Percentiles rank a stretch among this genome's conserved stretches.
Evolutionary conservation across 2,888 invertebrate species (phyloP).

Genomic region (Copidosoma aretas): DNA sequence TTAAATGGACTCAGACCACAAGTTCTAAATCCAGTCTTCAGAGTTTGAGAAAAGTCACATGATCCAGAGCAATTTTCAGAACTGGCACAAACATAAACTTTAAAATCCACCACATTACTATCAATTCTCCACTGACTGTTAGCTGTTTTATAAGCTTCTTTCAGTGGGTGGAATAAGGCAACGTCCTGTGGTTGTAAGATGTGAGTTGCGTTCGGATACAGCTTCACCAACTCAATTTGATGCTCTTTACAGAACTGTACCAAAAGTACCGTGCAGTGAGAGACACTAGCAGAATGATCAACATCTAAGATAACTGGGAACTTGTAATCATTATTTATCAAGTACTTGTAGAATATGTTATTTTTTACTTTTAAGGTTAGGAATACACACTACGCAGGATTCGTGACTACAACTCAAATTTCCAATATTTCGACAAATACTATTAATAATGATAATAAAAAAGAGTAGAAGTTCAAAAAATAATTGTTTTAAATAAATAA

Average conservation of each 20-base stretch:
- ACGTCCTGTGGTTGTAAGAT: conserved; percentile 15
- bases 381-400: background rate
- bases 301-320: conserved; percentile 45
- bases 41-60: conserved; percentile 1
- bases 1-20: background rate
- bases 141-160: background rate
- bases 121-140: conserved; percentile 5
- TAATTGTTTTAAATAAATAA: too few species aligned
- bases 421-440: too few species aligned
- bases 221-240: conserved; percentile 10
- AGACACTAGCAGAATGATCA: conserved; percentile 46
- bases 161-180: conserved; percentile 13
- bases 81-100: conserved; percentile 11
- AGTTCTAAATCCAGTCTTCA: background rate
- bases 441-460: conserved; percentile 9
- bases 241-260: conserved; percentile 42
- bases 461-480: too few species aligned
- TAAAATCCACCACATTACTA: conserved; percentile 3
- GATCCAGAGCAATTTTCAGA: conserved; percentile 5
- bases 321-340: background rate
- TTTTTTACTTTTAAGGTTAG: too few species aligned
- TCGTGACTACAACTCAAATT: background rate
- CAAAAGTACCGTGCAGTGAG: conserved; percentile 44
- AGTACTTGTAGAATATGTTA: conserved; percentile 36
- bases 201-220: conserved; percentile 21